Percentiles rank a stretch among this genome's conserved stretches.
phyloP scores from a whole-genome alignment of 2,113 vertebrate species.

The Calonectris borealis region DNA sequence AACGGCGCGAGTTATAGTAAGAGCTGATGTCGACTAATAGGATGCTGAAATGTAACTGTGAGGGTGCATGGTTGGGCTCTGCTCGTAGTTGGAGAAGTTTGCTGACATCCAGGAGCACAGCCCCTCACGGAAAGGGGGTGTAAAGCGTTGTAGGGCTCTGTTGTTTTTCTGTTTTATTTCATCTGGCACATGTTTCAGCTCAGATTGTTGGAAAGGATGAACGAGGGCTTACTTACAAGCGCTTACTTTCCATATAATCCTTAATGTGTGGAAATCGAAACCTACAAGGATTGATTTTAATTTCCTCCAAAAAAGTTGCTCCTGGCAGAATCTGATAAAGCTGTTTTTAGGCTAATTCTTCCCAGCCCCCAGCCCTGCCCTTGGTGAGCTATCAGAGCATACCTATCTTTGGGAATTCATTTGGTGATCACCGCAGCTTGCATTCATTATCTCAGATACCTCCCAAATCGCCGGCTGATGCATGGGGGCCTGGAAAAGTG shows the following conservation, averaged over 20 bases:
- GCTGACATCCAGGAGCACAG: background rate
- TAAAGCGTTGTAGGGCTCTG: background rate
- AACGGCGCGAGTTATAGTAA: background rate
- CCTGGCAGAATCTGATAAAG: slow-evolving; percentile 59
- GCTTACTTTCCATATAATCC: background rate
- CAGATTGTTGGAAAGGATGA: background rate
- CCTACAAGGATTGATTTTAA: slow-evolving; percentile 51
- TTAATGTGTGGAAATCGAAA: slow-evolving; percentile 37
- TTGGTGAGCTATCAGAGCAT: background rate
- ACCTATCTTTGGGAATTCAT: slow-evolving; percentile 11
- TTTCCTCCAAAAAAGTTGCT: slow-evolving; percentile 42
- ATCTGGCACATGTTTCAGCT: background rate
- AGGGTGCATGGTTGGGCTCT: background rate
- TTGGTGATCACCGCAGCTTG: slow-evolving; percentile 33
- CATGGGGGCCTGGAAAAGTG: background rate
- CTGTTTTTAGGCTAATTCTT: slow-evolving; percentile 34
- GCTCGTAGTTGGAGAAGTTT: background rate
- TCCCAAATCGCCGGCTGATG: background rate
- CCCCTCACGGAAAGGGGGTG: background rate
- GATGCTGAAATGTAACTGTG: background rate
- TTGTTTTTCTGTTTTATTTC: background rate
- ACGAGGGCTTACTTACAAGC: background rate
- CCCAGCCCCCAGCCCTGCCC: background rate
- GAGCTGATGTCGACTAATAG: background rate
- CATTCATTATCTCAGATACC: slow-evolving; percentile 54